Evolutionary conservation across 2,113 vertebrate genomes (phyloP).

Genomic region (Sardina pilchardus): DNA sequence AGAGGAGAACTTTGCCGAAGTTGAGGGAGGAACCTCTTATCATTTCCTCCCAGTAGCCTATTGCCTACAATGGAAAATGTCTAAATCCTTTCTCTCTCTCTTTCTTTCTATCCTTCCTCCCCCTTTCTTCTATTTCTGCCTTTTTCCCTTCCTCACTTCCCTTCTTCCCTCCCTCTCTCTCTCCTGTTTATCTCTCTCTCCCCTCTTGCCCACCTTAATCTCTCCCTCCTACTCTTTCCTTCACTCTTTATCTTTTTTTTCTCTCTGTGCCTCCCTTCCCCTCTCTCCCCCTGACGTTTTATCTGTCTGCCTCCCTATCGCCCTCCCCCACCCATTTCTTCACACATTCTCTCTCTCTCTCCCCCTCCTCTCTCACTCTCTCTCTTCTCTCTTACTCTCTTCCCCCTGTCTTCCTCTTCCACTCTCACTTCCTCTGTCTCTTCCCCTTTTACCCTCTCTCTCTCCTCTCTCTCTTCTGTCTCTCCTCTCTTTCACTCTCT

Average conservation of each 20-base stretch:
- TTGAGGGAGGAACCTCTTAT: constrained; percentile 16
- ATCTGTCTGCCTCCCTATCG: constrained; percentile 14
- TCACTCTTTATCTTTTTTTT: neutral
- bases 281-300: neutral
- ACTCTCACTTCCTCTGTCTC: neutral
- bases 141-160: neutral
- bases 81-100: constrained; percentile 7
- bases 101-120: neutral
- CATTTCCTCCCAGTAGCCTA: constrained; percentile 11
- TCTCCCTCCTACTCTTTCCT: neutral
- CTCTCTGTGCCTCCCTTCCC: neutral
- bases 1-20: neutral
- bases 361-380: neutral
- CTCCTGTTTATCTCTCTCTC: neutral
- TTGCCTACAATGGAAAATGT: neutral
- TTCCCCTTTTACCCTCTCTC: no score
- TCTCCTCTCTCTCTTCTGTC: no score
- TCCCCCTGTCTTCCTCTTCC: neutral
- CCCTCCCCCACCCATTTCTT: neutral
- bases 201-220: neutral
- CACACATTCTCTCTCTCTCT: neutral
- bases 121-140: neutral
- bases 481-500: neutral
- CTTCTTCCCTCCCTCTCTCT: no score
- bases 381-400: neutral